Evolutionary conservation across 2,888 invertebrate species (phyloP).

Genomic region (Nephrotoma flavescens): DNA sequence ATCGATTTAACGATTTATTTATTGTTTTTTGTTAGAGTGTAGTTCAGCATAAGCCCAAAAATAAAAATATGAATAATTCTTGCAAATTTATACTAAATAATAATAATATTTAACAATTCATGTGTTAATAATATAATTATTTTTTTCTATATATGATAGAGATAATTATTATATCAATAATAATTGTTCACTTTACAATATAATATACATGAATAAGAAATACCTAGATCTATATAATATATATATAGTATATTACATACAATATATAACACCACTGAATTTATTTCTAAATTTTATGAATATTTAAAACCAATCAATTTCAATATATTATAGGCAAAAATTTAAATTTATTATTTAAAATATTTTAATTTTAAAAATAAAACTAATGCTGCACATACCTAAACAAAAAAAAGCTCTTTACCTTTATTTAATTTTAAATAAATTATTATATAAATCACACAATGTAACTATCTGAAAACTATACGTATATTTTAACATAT

Average conservation of each 20-base stretch:
- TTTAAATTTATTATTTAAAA: neutral
- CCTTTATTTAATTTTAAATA: neutral
- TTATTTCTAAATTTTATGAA: neutral
- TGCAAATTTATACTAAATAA: neutral
- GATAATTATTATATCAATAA: neutral
- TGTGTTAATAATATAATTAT: neutral
- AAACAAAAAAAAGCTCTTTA: neutral
- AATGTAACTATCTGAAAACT: neutral
- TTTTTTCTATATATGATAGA: neutral
- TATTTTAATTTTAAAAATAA: neutral
- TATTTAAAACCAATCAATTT: neutral
- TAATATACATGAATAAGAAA: neutral
- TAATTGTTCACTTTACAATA: neutral
- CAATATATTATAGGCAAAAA: neutral
- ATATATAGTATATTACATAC: neutral
- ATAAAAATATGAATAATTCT: neutral
- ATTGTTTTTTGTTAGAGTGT: neutral
- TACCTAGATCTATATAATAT: neutral
- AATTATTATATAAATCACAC: neutral
- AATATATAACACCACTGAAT: neutral
- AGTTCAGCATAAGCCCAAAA: neutral
- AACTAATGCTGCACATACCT: neutral
- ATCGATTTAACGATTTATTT: neutral
- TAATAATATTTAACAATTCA: neutral
- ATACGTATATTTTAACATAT: neutral